Evolutionary conservation across 2,888 invertebrate genomes (phyloP).

Genomic region (Protophormia terraenovae): DNA sequence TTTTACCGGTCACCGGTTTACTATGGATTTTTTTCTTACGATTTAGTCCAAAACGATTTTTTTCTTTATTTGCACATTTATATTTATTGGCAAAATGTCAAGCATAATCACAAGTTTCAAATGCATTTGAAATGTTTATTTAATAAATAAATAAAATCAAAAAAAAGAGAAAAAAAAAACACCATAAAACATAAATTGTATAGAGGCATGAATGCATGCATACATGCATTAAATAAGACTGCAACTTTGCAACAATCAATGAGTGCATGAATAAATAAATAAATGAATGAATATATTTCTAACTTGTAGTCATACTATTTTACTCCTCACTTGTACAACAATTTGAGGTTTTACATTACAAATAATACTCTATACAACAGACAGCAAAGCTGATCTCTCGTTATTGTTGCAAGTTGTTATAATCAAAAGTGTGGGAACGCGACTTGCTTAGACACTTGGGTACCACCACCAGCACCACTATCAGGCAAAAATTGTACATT

Average conservation of each 20-base stretch:
- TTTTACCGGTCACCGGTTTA: constrained; percentile 41
- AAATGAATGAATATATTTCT: background rate
- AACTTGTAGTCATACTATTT: too few species aligned
- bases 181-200: constrained; percentile 48
- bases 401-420: constrained; percentile 41
- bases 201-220: constrained; percentile 44
- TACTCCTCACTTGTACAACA: constrained; percentile 22
- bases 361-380: constrained; percentile 20
- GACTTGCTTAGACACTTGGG: constrained; percentile 62
- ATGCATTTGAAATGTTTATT: constrained; percentile 47
- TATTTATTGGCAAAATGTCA: constrained; percentile 65
- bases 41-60: background rate
- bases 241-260: constrained; percentile 54
- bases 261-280: constrained; percentile 51
- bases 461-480: constrained; percentile 30
- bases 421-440: constrained; percentile 66
- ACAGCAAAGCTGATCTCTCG: constrained; percentile 9
- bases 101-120: constrained; percentile 48
- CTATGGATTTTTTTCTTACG: background rate
- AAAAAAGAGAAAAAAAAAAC: background rate
- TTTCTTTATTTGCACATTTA: constrained; percentile 19
- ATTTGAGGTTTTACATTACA: constrained; percentile 47
- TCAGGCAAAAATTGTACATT: constrained; percentile 15
- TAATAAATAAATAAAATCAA: constrained; percentile 30
- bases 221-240: constrained; percentile 51